Evolutionary conservation across 2,797 vertebrate species (phyloP), one percentile per base, ranked within the genome.

Genomic region (Limosa lapponica): DNA sequence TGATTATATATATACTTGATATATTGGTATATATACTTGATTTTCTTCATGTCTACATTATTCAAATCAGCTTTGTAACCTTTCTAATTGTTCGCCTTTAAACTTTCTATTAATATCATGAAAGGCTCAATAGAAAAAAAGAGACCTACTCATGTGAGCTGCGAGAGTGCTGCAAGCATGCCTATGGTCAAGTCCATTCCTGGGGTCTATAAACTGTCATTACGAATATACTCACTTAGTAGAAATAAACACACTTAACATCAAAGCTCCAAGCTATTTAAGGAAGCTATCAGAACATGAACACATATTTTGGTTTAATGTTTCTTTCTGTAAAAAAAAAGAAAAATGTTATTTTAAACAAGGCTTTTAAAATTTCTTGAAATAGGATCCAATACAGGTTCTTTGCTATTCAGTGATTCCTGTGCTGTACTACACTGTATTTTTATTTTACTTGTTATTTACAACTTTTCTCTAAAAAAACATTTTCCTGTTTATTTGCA

Each of bases 271-370:
- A 20, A 93, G 84, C 79, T 78, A 82, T 65, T 57, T 51, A 49
- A 82, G 36, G 62, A 77, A 73, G n/a, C 58, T 61, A 95, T 72
- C 58, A 41, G 79, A 94, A 79, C 87, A 79, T 59, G 62, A 92
- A 82, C 9, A 39, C 3, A 2, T 24, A 54, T 37, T 65, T 69
- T 30, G 11, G 57, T 80, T 93, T 87, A 85, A 14, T 30, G 54
- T 55, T 74, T 49, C 64, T 81, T 57, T 81, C 58, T 71, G 46
- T 43, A 57, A 78, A 89, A 65, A 55, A 52, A 65, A 44, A 34
- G 2, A 43, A 67, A 32, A 39, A 3, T 54, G 30, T 30, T 74
- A 32, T 24, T 86, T 88, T 58, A 51, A 95, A 81, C 46, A 72
- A 86, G 14, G 79, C 57, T 90, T 85, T 82, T 69, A 61, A 34